Percentiles rank a stretch among this genome's conserved stretches.
Conservation (phyloP, 2,888 invertebrate genomes). For the Lissocephala sabroskyi region DNA sequence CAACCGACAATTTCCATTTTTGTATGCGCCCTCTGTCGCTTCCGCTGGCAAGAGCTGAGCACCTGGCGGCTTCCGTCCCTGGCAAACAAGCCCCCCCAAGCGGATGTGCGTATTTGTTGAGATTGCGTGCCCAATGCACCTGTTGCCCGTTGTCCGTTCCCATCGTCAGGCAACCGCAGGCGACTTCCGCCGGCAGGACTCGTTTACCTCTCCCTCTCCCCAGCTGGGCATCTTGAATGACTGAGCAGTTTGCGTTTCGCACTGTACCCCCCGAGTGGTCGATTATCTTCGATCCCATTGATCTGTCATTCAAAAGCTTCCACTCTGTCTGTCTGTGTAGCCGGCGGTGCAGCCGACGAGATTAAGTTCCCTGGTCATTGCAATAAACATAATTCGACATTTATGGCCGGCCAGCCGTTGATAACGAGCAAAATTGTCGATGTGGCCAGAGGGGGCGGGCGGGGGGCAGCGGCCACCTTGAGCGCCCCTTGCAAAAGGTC, state of each 20-base stretch:
- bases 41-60: background rate
- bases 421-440: too few relatives aligned
- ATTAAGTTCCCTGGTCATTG: background rate
- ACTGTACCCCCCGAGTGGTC: background rate
- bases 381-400: too few relatives aligned
- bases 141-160: conserved; percentile 42
- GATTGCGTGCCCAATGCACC: conserved; percentile 46
- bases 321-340: conserved; percentile 44
- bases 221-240: conserved; percentile 3
- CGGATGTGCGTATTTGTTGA: conserved; percentile 63
- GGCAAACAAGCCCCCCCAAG: conserved; percentile 7
- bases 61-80: background rate
- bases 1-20: too few relatives aligned
- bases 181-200: conserved; percentile 44
- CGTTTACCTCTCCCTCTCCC: background rate
- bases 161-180: too few relatives aligned
- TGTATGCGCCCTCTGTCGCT: background rate
- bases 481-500: too few relatives aligned
- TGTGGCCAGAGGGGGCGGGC: too few relatives aligned
- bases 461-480: too few relatives aligned
- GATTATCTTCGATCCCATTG: conserved; percentile 47
- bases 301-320: conserved; percentile 63
- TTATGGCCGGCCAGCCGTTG: conserved; percentile 11
- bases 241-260: conserved; percentile 21
- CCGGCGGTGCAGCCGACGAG: too few relatives aligned